phyloP scores from a whole-genome alignment of 1,140 invertebrate species.

The Antheraea pernyi region DNA sequence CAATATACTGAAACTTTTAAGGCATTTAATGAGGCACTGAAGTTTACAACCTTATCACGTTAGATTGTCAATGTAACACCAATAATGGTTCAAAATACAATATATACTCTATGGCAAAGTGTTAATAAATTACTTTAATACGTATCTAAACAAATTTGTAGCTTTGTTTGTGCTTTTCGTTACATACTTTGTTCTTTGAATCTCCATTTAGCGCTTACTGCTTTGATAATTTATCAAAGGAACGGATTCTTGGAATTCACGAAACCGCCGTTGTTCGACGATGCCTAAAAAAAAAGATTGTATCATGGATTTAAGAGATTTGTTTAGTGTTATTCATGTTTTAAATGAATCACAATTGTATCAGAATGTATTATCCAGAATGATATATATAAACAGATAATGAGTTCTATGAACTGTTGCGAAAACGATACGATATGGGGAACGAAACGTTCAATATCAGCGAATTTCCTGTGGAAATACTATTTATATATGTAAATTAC shows the following conservation, averaged over 20 bases:
- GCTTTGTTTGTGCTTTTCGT: slow-evolving; percentile 67
- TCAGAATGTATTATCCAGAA: slow-evolving; percentile 5
- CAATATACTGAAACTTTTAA: slow-evolving; percentile 35
- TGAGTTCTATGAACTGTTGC: slow-evolving; percentile 18
- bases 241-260: slow-evolving; percentile 71
- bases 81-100: not conserved
- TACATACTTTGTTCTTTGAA: slow-evolving; percentile 51
- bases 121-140: slow-evolving; percentile 17
- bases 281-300: slow-evolving; percentile 48
- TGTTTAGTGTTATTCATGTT: not conserved
- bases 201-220: slow-evolving; percentile 30
- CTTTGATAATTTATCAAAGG: slow-evolving; percentile 46
- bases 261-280: slow-evolving; percentile 57
- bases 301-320: not conserved
- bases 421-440: not conserved
- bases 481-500: not conserved
- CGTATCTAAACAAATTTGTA: slow-evolving; percentile 51
- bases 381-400: slow-evolving; percentile 10
- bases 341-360: not conserved
- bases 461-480: slow-evolving; percentile 16
- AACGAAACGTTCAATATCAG: slow-evolving; percentile 11
- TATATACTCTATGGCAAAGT: slow-evolving; percentile 3
- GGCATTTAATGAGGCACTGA: slow-evolving; percentile 69
- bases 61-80: slow-evolving; percentile 12
- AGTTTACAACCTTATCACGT: slow-evolving; percentile 44